Evolutionary conservation across 2,888 invertebrate genomes (phyloP).

Genomic region (Drosophila monieri): DNA sequence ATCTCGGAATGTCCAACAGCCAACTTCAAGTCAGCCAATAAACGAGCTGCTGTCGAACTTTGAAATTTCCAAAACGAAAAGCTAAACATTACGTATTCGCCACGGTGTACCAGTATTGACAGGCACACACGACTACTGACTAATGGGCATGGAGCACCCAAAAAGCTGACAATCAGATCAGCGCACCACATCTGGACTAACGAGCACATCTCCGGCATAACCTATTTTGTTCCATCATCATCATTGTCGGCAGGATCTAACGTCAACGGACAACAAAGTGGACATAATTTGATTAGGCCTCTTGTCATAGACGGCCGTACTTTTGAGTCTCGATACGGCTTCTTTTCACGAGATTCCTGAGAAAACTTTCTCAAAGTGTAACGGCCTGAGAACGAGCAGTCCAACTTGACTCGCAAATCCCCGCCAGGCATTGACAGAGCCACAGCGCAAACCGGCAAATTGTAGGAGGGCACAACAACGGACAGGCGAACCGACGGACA

Average conservation of each 20-base stretch:
- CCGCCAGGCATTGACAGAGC: conserved; percentile 55
- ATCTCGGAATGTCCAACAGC: conserved; percentile 19
- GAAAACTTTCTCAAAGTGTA: conserved; percentile 57
- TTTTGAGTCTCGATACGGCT: conserved; percentile 1
- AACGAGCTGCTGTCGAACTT: conserved; percentile 9
- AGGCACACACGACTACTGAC: conserved; percentile 19
- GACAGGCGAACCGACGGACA: conserved; percentile 15
- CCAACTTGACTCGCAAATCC: conserved; percentile 40
- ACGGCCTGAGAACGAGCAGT: conserved; percentile 59
- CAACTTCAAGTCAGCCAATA: conserved; percentile 19
- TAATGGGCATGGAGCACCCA: conserved; percentile 24
- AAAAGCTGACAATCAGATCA: conserved; percentile 42
- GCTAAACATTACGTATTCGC: conserved; percentile 23
- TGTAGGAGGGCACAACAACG: conserved; percentile 18
- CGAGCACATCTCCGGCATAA: conserved; percentile 35
- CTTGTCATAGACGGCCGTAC: conserved; percentile 7
- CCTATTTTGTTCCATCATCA: conserved; percentile 10
- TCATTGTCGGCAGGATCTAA: not conserved
- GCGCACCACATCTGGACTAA: conserved; percentile 27
- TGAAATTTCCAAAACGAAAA: conserved; percentile 5
- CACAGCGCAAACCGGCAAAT: conserved; percentile 40
- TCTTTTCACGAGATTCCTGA: conserved; percentile 31
- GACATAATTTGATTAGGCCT: conserved; percentile 47
- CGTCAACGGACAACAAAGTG: conserved; percentile 36
- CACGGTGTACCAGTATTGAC: conserved; percentile 10